Evolutionary conservation across 2,113 vertebrate species (phyloP).

Genomic region (Ceyx cyanopectus): DNA sequence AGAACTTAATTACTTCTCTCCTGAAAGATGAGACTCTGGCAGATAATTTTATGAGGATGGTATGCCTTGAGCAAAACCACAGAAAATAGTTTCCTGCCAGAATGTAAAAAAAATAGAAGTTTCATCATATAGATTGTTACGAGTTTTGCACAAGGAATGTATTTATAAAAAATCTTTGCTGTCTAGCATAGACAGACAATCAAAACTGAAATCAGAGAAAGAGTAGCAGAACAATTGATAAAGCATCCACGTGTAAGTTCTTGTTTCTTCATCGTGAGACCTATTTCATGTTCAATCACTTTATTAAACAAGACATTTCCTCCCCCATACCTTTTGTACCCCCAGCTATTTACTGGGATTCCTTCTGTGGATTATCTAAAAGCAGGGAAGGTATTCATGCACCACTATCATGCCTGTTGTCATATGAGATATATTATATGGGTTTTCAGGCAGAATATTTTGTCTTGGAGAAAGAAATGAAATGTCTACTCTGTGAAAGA

Average conservation of each 20-base stretch:
- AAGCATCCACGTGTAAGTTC: not conserved
- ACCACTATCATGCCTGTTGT: not conserved
- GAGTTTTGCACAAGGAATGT: not conserved
- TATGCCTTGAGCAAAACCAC: not conserved
- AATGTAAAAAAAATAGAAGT: not conserved
- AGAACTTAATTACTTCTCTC: constrained; percentile 29
- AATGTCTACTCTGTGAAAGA: not conserved
- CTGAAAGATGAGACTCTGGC: not conserved
- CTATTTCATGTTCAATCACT: not conserved
- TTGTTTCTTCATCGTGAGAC: not conserved
- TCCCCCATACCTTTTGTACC: not conserved
- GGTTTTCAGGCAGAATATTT: constrained; percentile 22
- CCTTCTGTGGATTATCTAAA: constrained; percentile 3
- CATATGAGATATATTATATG: not conserved
- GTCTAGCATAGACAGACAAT: not conserved
- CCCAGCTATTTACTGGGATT: not conserved
- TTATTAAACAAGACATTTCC: not conserved
- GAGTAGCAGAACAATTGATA: not conserved
- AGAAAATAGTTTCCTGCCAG: not conserved
- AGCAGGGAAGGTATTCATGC: not conserved
- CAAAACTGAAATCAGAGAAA: constrained; percentile 6
- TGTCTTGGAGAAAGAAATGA: constrained; percentile 12
- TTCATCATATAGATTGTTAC: not conserved
- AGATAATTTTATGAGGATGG: constrained; percentile 16
- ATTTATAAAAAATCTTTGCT: not conserved